Percentiles rank a stretch among this genome's conserved stretches.
phyloP scores from a whole-genome alignment of 1,140 invertebrate species.

The Brachionus manjavacas region DNA sequence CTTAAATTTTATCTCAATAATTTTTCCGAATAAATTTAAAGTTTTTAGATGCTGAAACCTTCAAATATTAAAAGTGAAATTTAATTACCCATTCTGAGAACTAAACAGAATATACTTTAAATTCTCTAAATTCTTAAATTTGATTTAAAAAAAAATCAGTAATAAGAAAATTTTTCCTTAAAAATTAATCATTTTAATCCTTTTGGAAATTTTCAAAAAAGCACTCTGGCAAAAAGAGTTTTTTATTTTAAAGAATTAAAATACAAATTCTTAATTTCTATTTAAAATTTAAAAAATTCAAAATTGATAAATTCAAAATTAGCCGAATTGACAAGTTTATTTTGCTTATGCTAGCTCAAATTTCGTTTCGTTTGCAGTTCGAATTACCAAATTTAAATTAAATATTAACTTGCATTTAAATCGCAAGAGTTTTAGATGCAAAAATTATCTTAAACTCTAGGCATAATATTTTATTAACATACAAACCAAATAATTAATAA shows the following conservation, averaged over 20 bases:
- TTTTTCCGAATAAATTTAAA: neutral
- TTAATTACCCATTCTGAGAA: neutral
- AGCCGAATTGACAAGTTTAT: neutral
- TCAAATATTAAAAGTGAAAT: neutral
- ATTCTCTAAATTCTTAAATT: too few relatives aligned
- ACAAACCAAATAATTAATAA: neutral
- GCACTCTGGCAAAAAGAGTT: too few relatives aligned
- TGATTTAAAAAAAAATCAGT: too few relatives aligned
- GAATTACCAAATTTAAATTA: neutral
- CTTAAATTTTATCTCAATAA: too few relatives aligned
- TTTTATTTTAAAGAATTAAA: neutral
- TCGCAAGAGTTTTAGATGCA: neutral
- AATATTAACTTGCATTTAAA: neutral
- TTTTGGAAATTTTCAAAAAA: too few relatives aligned
- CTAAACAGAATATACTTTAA: too few relatives aligned
- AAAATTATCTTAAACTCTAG: neutral
- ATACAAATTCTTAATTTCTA: neutral
- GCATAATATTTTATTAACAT: conserved; percentile 17
- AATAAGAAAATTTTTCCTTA: too few relatives aligned
- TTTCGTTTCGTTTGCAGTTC: neutral
- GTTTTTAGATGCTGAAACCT: neutral
- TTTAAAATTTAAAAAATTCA: too few relatives aligned
- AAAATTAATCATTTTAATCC: too few relatives aligned
- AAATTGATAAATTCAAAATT: too few relatives aligned
- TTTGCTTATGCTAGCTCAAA: neutral